These are phyloP conservation scores for Drosophila mauritiana DNA, from an alignment of 1,140 invertebrate species.

Conservation along the genomic window DNA sequence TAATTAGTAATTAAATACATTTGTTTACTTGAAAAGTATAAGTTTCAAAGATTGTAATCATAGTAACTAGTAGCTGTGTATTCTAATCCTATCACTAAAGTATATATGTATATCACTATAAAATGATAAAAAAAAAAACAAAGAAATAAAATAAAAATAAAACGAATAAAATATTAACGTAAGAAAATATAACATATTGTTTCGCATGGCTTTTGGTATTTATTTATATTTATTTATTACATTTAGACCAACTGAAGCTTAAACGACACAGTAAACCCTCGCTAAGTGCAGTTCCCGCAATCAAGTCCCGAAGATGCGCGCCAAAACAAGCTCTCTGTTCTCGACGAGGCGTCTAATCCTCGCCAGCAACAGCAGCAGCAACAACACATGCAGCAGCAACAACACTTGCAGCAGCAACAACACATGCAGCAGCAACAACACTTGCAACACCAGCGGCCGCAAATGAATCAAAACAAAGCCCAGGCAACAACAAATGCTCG, in stretches of 20 bases:
- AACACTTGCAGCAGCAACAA: not conserved
- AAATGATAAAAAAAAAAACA: no score
- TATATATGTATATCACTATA: no score
- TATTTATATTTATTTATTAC: no score
- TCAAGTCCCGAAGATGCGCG: slow-evolving; percentile 47
- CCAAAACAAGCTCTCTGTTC: slow-evolving; percentile 59
- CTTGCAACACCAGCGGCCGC: slow-evolving; percentile 29
- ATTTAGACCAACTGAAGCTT: not conserved
- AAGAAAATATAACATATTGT: no score
- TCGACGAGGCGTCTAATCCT: slow-evolving; percentile 35
- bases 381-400: not conserved
- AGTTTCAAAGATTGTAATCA: no score
- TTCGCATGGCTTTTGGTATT: not conserved
- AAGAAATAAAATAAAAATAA: no score
- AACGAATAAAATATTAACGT: no score
- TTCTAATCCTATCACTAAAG: no score
- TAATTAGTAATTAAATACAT: no score
- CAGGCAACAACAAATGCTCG: slow-evolving; percentile 58
- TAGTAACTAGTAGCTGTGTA: no score
- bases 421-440: slow-evolving; percentile 1
- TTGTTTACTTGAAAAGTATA: no score
- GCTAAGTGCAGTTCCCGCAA: slow-evolving; percentile 14
- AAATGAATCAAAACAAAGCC: slow-evolving; percentile 68
- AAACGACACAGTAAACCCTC: slow-evolving; percentile 15
- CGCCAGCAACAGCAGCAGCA: slow-evolving; percentile 16